Evolutionary conservation across 1,140 invertebrate genomes (phyloP).

Genomic region (Pogonomyrmex californicus): DNA sequence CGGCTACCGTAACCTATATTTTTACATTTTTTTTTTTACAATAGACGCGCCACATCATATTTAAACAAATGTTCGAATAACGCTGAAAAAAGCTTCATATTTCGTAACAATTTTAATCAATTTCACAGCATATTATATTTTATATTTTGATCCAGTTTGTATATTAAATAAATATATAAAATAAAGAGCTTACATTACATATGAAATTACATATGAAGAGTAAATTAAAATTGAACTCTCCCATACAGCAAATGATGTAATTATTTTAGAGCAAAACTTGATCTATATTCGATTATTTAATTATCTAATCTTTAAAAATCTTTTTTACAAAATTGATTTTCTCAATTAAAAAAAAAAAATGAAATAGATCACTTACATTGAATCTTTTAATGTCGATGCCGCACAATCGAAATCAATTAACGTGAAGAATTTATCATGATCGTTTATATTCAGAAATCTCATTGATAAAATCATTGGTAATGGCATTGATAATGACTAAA

Average conservation of each 20-base stretch:
- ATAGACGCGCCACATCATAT: background rate
- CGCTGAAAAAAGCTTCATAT: background rate
- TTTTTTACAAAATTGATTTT: background rate
- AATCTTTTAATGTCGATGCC: background rate
- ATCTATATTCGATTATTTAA: background rate
- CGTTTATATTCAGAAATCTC: background rate
- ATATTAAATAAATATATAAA: background rate
- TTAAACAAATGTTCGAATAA: background rate
- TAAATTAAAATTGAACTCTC: conserved; percentile 9
- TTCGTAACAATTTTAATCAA: conserved; percentile 21
- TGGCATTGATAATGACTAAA: background rate
- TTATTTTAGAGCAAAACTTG: no score
- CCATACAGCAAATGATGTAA: background rate
- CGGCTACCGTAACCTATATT: background rate
- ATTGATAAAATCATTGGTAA: background rate
- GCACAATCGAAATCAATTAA: background rate
- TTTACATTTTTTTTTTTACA: background rate
- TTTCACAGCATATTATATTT: background rate
- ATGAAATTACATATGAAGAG: background rate
- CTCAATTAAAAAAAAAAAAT: background rate
- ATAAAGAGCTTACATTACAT: background rate
- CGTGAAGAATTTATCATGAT: background rate
- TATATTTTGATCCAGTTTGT: background rate
- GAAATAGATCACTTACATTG: background rate
- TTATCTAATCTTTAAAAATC: background rate